Evolutionary conservation across 2,797 vertebrate genomes (phyloP), one percentile per base, ranked within the genome.

Genomic region (Momotus momota): DNA sequence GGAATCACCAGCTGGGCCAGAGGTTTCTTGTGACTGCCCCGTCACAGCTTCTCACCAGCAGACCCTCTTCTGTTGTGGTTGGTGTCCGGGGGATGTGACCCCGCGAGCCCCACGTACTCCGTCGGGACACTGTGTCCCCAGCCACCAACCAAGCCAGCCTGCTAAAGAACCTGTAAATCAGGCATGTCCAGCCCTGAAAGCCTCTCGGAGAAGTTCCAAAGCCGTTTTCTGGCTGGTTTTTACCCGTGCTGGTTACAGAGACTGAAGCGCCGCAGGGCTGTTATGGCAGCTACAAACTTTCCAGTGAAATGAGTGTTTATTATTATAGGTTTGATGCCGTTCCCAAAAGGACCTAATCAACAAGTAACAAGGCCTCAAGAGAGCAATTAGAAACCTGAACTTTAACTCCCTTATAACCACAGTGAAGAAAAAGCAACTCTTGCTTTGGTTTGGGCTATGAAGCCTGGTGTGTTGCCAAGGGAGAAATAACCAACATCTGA

Each of bases 271-370:
- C 10, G 16, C 12, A 2, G 93, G 81, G 95, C 96, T 93, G 95
- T 78, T 94, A 57, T 49, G 2, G 95, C 95, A 95, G 96, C 96
- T 96, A 91, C 96, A 45, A 92, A 97, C 95, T 96, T 96, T 78
- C 91, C 96, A 95, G 74, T 67, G 93, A 96, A 98, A 94, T 54
- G 93, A 97, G 94, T 97, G 97, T 98, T 98, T 99, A 98, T 99
- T 99, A 98, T 98, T 98, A 97, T 96, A 96, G 96, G 98, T 98
- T 98, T 99, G 99, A 99, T 98, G 98, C 97, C 78, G 94, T 98
- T 99, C 99, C 99, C 99, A 93, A 96, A 98, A 99, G 99, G 97
- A 98, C 98, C 98, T 99, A 98, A 99, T 99, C 99, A 99, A 98
- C 98, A 98, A 98, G 98, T 98, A 98, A 98, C 99, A 98, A 98